Base-by-base conservation (phyloP, 1,140 invertebrate genomes). In the Drosophila punjabiensis region DNA sequence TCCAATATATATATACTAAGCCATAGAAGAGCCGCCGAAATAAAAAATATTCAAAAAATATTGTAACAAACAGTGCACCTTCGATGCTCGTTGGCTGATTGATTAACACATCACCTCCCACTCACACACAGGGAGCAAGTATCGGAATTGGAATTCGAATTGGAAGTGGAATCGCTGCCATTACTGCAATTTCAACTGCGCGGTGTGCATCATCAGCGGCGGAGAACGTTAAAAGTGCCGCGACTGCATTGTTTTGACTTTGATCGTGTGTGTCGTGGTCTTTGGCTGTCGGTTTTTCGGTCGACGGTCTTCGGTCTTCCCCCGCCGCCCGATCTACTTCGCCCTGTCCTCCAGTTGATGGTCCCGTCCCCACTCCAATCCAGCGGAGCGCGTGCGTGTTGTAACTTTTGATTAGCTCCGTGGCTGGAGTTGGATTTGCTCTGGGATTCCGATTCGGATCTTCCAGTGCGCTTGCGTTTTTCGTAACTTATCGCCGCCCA, bases 381-480 rank as follows among this genome's bases (percentile, higher is more conserved):
- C 28, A 52, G 55, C 55, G 61, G 73, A 87, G 67, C 85, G 85
- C 81, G 81, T 88, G 85, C 85, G 86, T 89, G 81, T 81, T 83
- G 85, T 85, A 88, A 89, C 85, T 88, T 89, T 88, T 88, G 85
- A 88, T 90, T 89, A 88, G 81, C 70, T 79, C 30, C 41, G 50
- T 30, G 39, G 69, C 55, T 35, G 47, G 35, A 53, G 45, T 70
- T 61, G 47, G 60, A 53, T 55, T 73, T 56, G 62, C 61, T 74
- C 18, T 60, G 45, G 47, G 58, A 64, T 55, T 52, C 62, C 37
- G 68, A 73, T 76, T 56, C n/a, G 71, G 73, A 79, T 82, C 82
- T 75, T 67, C 53, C 52, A 59, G 61, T 43, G 37, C 71, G 70
- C 78, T 66, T 84, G 62, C 63, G 58, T 68, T 70, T 88, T 82